Base-by-base conservation (phyloP, 2,113 vertebrate species). In the Poecilia latipinna region DNA sequence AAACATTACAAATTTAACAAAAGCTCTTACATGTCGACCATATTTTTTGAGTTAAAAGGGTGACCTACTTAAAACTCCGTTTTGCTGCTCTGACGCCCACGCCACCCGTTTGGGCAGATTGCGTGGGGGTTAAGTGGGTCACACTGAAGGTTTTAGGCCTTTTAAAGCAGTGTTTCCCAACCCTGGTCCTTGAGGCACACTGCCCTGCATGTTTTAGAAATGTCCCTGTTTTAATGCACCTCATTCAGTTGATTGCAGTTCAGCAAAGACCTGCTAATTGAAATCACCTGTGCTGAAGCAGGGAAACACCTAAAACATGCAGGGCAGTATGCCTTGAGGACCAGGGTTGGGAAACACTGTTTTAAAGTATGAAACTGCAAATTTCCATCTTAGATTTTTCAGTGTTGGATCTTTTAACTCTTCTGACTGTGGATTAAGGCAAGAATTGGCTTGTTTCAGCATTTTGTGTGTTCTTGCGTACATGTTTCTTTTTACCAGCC, bases 401-500 rank as follows among this genome's bases (percentile, higher is more conserved):
- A 67, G 19, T 65, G 5, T 42, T 60, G 51, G 72, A 79, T 70
- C 22, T 13, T 37, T 54, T 19, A 12, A 61, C 6, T 19, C 65
- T 6, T 60, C 15, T 39, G 44, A 68, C n/a, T 70, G 19, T 77
- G 3, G 8, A 62, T 61, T 80, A 35, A 37, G 37, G 29, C 8
- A 26, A 54, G 2, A 4, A 39, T 75, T 6, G 24, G n/a, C 24
- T 42, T 3, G 29, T 19, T 22, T 22, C 39, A 19, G 63, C 12
- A n/a, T 26, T 54, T 51, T 29, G 17, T 65, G 17, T 75, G 54
- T 48, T 33, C 63, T 33, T 68, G 13, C 19, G 10, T 77, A 3
- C 71, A 64, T 91, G 66, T 91, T n/a, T 91, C 70, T 93, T 61
- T 88, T 63, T 86, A 83, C 61, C 79, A 97, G 96, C 96, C 96